These are phyloP conservation scores for Drosophila mauritiana DNA, from an alignment of 1,140 invertebrate species.

Conservation along the genomic window DNA sequence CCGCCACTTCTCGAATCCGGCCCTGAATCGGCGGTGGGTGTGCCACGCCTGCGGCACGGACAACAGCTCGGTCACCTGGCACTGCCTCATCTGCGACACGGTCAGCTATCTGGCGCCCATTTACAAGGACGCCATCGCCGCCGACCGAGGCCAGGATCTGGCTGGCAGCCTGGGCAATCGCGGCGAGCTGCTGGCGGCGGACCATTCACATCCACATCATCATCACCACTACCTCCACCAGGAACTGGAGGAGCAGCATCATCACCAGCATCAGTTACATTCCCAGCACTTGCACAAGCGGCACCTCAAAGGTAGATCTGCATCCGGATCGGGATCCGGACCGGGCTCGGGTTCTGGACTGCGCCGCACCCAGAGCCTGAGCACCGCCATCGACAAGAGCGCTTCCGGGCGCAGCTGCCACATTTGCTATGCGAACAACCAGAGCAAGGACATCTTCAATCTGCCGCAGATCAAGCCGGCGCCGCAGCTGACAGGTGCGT, in stretches of 20 bases:
- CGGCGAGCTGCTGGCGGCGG: conserved; percentile 18
- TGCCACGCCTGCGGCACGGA: conserved; percentile 75
- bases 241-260: conserved; percentile 32
- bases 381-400: conserved; percentile 72
- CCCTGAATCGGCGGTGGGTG: conserved; percentile 79
- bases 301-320: conserved; percentile 33
- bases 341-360: conserved; percentile 21
- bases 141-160: conserved; percentile 22
- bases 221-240: conserved; percentile 24
- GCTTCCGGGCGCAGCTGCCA: conserved; percentile 75
- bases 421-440: conserved; percentile 81
- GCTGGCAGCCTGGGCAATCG: conserved; percentile 25
- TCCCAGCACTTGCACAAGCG: conserved; percentile 68
- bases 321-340: conserved; percentile 13
- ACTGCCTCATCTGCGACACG: conserved; percentile 82
- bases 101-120: conserved; percentile 84
- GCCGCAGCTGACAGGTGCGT: conserved; percentile 41
- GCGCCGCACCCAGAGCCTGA: conserved; percentile 78
- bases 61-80: conserved; percentile 84
- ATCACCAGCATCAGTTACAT: conserved; percentile 26
- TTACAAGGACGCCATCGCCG: conserved; percentile 71
- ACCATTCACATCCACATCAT: conserved; percentile 12
- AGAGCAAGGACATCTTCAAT: conserved; percentile 82
- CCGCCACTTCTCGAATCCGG: conserved; percentile 82
- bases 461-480: conserved; percentile 52